Conservation (phyloP, 2,113 vertebrate species). For the Neomonachus schauinslandi region DNA sequence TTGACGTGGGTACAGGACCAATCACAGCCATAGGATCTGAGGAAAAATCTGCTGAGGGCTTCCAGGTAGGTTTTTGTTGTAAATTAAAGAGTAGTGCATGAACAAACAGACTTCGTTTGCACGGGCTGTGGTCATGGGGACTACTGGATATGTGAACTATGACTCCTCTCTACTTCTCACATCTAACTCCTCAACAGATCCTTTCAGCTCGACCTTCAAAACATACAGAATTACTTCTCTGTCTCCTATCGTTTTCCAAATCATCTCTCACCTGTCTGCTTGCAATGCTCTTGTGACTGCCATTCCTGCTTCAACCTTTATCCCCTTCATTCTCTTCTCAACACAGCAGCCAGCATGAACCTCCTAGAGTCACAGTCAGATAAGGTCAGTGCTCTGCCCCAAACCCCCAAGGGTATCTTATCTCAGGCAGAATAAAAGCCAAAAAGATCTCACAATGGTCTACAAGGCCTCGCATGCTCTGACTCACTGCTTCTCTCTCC, state of each 20-base stretch:
- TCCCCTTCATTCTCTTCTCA: neutral
- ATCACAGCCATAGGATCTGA: neutral
- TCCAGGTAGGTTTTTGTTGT: neutral
- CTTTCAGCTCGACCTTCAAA: neutral
- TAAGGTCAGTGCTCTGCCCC: neutral
- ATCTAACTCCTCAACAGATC: neutral
- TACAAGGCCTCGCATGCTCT: neutral
- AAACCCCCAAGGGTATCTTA: neutral
- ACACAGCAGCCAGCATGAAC: neutral
- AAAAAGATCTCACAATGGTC: neutral
- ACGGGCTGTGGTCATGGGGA: fast-evolving
- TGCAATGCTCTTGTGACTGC: neutral
- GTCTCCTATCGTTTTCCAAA: neutral
- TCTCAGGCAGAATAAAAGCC: neutral
- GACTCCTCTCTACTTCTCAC: neutral
- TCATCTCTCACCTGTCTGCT: neutral
- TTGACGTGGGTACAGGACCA: too few relatives aligned
- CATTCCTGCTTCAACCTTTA: neutral
- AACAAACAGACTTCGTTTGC: fast-evolving
- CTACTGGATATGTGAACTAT: fast-evolving
- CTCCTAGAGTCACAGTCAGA: neutral
- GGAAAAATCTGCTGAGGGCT: neutral
- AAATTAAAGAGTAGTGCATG: neutral
- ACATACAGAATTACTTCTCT: neutral
- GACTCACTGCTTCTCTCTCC: neutral